phyloP scores from a whole-genome alignment of 92 coral and sea anemone species.

The Epizoanthus rinbou region DNA sequence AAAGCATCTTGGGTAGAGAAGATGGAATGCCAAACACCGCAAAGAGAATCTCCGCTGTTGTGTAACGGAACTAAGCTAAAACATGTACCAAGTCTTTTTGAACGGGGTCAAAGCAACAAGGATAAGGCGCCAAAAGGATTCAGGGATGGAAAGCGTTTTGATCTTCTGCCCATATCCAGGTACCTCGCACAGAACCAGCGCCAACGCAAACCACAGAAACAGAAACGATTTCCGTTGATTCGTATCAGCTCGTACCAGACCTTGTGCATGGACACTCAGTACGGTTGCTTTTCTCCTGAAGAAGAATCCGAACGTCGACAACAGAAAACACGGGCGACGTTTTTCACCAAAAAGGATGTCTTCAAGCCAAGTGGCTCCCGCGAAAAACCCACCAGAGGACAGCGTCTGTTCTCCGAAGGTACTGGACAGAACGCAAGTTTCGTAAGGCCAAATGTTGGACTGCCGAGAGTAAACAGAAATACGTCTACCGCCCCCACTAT shows the following conservation, averaged over 20 bases:
- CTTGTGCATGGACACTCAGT: slow-evolving; percentile 30
- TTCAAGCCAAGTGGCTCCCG: slow-evolving; percentile 68
- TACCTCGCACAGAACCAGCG: slow-evolving; percentile 56
- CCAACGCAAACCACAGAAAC: slow-evolving; percentile 24
- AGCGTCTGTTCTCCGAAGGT: slow-evolving; percentile 45
- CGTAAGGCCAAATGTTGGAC: not conserved
- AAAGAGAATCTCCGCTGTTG: slow-evolving; percentile 58
- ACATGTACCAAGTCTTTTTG: slow-evolving; percentile 57
- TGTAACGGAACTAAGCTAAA: slow-evolving; percentile 69
- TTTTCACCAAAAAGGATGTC: slow-evolving; percentile 76
- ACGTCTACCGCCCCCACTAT: not conserved
- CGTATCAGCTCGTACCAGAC: slow-evolving; percentile 76
- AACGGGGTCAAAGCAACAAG: slow-evolving; percentile 47
- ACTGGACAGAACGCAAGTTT: not conserved
- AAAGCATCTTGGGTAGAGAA: slow-evolving; percentile 81
- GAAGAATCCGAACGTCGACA: not conserved
- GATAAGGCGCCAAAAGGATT: slow-evolving; percentile 72
- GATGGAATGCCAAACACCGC: slow-evolving; percentile 40
- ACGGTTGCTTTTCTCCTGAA: slow-evolving; percentile 9
- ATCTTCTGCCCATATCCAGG: slow-evolving; percentile 79
- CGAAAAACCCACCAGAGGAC: slow-evolving; percentile 66
- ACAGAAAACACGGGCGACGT: slow-evolving; percentile 51
- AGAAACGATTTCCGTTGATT: slow-evolving; percentile 61
- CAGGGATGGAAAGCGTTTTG: slow-evolving; percentile 78
- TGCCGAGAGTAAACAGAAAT: slow-evolving; percentile 9